phyloP scores from a whole-genome alignment of 2,888 invertebrate species.

The Tridacna crocea region DNA sequence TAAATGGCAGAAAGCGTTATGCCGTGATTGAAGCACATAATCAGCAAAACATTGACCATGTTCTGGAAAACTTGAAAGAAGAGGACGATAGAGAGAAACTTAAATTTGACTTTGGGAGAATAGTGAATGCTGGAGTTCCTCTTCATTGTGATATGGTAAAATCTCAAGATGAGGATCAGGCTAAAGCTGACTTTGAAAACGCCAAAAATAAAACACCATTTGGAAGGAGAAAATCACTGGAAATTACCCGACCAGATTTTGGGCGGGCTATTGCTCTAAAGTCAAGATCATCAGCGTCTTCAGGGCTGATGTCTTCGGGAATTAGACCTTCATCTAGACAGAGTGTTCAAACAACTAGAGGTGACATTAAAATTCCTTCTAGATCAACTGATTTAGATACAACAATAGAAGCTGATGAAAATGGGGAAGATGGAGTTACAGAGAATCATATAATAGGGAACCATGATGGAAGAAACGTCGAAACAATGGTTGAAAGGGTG shows the following conservation, averaged over 20 bases:
- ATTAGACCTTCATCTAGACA: conserved; percentile 26
- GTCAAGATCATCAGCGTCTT: conserved; percentile 24
- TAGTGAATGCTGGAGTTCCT: conserved; percentile 43
- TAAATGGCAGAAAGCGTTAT: conserved; percentile 58
- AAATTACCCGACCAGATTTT: conserved; percentile 41
- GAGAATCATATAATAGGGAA: not conserved
- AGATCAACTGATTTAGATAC: conserved; percentile 47
- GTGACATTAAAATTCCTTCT: conserved; percentile 22
- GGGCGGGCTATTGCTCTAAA: conserved; percentile 39
- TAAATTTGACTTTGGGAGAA: conserved; percentile 55
- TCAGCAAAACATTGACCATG: conserved; percentile 59
- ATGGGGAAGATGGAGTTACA: not conserved
- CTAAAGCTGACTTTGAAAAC: conserved; percentile 59
- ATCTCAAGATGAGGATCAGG: conserved; percentile 58
- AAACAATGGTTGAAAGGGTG: not conserved
- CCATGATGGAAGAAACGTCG: not conserved
- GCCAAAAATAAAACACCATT: conserved; percentile 51
- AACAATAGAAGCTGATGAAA: conserved; percentile 42
- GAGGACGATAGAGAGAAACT: conserved; percentile 56
- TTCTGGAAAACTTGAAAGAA: conserved; percentile 52
- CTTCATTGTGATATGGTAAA: conserved; percentile 59
- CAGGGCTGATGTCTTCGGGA: not conserved
- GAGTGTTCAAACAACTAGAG: conserved; percentile 35
- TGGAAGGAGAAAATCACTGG: conserved; percentile 35
- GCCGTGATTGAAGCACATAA: conserved; percentile 67